These are phyloP conservation scores for Thaumatotibia leucotreta DNA, from an alignment of 1,140 invertebrate genomes.

Conservation along the genomic window DNA sequence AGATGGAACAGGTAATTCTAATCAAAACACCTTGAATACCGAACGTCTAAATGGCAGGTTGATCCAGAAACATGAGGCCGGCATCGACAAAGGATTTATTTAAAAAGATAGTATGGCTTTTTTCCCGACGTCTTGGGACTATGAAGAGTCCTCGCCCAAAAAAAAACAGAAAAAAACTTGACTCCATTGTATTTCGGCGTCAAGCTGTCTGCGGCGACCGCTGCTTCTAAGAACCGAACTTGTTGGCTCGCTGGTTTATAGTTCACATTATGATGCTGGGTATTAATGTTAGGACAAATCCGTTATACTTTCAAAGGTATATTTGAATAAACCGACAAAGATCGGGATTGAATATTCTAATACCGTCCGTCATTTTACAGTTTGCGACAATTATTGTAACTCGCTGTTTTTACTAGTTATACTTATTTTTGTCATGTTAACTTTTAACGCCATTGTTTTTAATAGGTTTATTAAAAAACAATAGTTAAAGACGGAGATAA, in stretches of 20 bases:
- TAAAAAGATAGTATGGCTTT: conserved; percentile 53
- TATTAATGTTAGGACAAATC: background rate
- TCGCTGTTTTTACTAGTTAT: no score
- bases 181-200: conserved; percentile 66
- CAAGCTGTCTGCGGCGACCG: conserved; percentile 62
- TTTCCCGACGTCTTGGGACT: conserved; percentile 47
- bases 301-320: background rate
- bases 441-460: no score
- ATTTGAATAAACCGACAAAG: background rate
- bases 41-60: background rate
- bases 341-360: background rate
- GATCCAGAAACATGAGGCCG: background rate
- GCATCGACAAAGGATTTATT: conserved; percentile 18
- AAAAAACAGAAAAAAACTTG: conserved; percentile 54
- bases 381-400: background rate
- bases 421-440: no score
- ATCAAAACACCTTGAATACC: background rate
- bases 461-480: no score
- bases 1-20: background rate
- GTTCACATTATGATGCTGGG: background rate
- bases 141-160: conserved; percentile 44
- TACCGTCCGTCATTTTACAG: background rate
- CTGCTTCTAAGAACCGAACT: conserved; percentile 53
- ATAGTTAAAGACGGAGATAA: no score
- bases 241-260: background rate